Conservation (phyloP, 1,140 invertebrate genomes). For the Apis florea region DNA sequence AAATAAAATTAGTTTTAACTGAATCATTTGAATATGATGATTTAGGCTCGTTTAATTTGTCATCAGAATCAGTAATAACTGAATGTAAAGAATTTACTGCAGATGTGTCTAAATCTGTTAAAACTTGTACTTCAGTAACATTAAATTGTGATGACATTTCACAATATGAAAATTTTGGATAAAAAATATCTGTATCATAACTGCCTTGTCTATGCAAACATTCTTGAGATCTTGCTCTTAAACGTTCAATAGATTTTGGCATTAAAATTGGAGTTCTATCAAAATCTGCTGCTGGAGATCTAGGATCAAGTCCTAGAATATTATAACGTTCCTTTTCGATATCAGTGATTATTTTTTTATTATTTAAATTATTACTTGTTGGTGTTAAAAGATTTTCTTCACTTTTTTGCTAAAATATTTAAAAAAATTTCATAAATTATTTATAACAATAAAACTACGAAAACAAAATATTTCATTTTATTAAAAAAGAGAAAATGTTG, state of each 20-base stretch:
- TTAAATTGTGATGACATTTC: conserved; percentile 57
- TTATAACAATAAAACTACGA: background rate
- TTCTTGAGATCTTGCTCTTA: conserved; percentile 50
- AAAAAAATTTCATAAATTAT: conserved; percentile 1
- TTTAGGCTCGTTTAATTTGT: background rate
- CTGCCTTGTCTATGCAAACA: conserved; percentile 31
- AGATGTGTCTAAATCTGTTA: conserved; percentile 44
- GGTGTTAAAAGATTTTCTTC: conserved; percentile 14
- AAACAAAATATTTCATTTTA: too few species aligned
- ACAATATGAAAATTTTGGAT: conserved; percentile 57
- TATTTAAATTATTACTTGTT: conserved; percentile 22
- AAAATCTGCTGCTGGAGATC: conserved; percentile 73
- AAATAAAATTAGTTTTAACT: conserved; percentile 10
- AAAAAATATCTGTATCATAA: conserved; percentile 45
- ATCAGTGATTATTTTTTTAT: conserved; percentile 30
- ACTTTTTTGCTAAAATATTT: conserved; percentile 34
- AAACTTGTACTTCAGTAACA: conserved; percentile 67
- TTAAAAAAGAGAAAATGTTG: too few species aligned
- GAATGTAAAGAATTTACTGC: background rate
- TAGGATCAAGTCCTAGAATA: conserved; percentile 66
- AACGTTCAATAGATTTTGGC: conserved; percentile 61
- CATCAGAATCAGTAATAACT: background rate
- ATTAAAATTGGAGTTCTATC: conserved; percentile 73
- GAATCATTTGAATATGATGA: background rate
- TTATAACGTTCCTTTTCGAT: conserved; percentile 54